A percentile compares a stretch with the other conserved stretches of the same genome.
Conservation (phyloP, 2,113 vertebrate genomes). For the Menidia beryllina region DNA sequence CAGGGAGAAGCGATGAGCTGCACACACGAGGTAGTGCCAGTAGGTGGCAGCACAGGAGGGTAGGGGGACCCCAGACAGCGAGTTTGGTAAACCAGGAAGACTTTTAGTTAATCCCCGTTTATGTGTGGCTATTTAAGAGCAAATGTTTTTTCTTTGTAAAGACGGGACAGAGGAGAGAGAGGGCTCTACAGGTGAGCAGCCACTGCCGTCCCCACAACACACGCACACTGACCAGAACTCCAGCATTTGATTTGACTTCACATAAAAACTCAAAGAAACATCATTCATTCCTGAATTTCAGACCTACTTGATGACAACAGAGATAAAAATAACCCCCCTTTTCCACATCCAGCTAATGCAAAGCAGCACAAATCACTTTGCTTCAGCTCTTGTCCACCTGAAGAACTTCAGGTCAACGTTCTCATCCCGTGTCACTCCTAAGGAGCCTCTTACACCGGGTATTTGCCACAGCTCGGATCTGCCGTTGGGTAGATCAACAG, state of each 20-base stretch:
- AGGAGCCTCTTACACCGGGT: neutral
- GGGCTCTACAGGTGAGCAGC: slow-evolving; percentile 72
- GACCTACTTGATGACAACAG: too few species aligned
- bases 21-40: slow-evolving; percentile 24
- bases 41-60: slow-evolving; percentile 60
- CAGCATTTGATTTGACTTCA: neutral
- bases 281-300: too few species aligned
- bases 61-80: neutral
- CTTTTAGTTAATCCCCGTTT: neutral
- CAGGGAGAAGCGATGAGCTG: slow-evolving; percentile 17
- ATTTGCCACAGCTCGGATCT: neutral
- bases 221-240: slow-evolving; percentile 36
- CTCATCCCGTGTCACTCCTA: too few species aligned
- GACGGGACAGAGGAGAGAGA: too few species aligned
- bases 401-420: too few species aligned
- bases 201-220: slow-evolving; percentile 41
- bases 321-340: too few species aligned
- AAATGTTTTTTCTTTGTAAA: too few species aligned
- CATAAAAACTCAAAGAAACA: slow-evolving; percentile 3
- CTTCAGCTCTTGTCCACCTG: too few species aligned
- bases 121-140: neutral
- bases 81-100: too few species aligned
- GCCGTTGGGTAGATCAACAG: neutral
- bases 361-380: too few species aligned
- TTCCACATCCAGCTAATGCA: too few species aligned